Percentiles rank a stretch among this genome's conserved stretches.
These are phyloP conservation scores for Brachypodius melanocephalos DNA, from an alignment of 2,113 vertebrate genomes.

Conservation along the genomic window DNA sequence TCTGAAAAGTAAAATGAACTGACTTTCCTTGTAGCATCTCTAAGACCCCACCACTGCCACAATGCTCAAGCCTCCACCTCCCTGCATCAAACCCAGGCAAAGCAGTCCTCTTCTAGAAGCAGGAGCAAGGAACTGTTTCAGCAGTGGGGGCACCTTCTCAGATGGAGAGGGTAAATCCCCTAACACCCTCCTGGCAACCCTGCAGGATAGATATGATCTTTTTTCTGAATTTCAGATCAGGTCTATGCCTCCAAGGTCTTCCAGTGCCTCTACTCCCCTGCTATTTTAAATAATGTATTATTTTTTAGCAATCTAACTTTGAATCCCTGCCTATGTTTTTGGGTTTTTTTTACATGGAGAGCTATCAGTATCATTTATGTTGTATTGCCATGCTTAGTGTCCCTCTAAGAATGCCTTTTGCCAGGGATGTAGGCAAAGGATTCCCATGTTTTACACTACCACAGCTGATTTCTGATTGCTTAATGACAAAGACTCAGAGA, in stretches of 20 bases:
- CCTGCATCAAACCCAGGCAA: neutral
- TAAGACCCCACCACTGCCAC: neutral
- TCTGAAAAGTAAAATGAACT: neutral
- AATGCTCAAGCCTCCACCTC: neutral
- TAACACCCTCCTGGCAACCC: neutral
- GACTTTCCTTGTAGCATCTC: neutral
- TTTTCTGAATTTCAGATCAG: neutral
- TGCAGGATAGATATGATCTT: neutral
- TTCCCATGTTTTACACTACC: neutral
- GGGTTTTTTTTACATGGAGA: neutral
- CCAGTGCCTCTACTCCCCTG: neutral
- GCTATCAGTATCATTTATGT: neutral
- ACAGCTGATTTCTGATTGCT: neutral
- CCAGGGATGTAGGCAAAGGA: neutral
- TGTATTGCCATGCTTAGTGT: neutral
- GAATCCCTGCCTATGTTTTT: neutral
- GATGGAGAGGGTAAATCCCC: neutral
- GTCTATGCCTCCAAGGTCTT: neutral
- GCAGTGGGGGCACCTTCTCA: rapidly evolving
- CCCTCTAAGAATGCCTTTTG: neutral
- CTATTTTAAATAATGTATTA: neutral
- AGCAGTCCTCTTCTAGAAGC: neutral
- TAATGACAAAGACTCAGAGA: neutral
- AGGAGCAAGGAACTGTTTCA: neutral
- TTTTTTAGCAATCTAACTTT: neutral